Base-by-base conservation (phyloP, 2,888 invertebrate genomes). In the Agapetus fuscipes region DNA sequence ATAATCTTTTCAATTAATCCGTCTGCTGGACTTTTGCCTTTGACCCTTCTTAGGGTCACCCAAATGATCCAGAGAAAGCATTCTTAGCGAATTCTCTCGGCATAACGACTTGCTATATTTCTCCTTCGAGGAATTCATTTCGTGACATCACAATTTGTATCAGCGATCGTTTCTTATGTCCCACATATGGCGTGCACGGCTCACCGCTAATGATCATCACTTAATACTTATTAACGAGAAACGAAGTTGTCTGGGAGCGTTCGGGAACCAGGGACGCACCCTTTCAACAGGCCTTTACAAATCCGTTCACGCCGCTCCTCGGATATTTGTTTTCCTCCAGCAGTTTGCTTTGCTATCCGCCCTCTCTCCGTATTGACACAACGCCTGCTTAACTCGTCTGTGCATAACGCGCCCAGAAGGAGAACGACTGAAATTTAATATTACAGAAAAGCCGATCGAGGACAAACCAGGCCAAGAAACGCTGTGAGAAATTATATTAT, bases 401-500 rank as follows among this genome's bases (percentile, higher is more conserved):
- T 20, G 20, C 9, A 20, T 20, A 20, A 20, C 5, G 11, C 12
- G 31, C 12, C 17, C 31, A 17, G 17, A 25, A 39, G 39, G 17
- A 17, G n/a, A 33, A 33, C 33, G 14, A 24, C 24, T 34, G 39
- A 39, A 39, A 39, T 26, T 30, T 25, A 30, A 39, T 39, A 39
- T 14, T 20, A 13, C 13, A 30, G 39, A 11, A 15, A 29, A 25
- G 39, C 30, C 30, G 13, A 39, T 34, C 26, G 34, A 34, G 15
- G n/a, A n/a, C 24, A 34, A 14, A 24, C 26, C 9, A 9, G 20
- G 9, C 5, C 20, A 6, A 9, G 20, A 20, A 20, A 9, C 20
- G 20, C 30, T 34, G 34, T 39, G 39, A 39, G 39, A 39, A 39
- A 34, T 39, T 34, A 30, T 24, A 13, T 24, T 25, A 17, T 34